These are phyloP conservation scores for Acanthurus lineatus DNA, from an alignment of 2,797 vertebrate species.

Conservation along the genomic window DNA sequence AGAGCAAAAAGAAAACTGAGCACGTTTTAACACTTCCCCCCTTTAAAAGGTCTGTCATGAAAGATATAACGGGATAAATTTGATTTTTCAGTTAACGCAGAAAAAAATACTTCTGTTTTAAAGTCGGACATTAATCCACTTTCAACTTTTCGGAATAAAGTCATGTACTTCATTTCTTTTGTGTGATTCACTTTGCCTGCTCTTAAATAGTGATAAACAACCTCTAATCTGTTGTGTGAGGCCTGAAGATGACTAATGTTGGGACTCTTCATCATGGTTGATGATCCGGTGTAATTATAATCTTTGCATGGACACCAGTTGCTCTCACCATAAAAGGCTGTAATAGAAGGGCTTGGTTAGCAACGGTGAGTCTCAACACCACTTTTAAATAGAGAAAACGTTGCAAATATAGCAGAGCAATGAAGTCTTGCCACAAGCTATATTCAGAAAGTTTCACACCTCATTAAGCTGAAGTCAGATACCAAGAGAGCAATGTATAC, in stretches of 20 bases:
- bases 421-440: slow-evolving; percentile 20
- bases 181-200: not conserved
- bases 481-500: not conserved
- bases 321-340: slow-evolving; percentile 29
- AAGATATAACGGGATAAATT: no score
- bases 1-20: no score
- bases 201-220: not conserved
- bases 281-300: slow-evolving; percentile 40
- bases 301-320: slow-evolving; percentile 49
- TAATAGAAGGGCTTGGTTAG: not conserved
- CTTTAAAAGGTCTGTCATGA: no score
- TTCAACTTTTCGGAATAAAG: not conserved
- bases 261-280: slow-evolving; percentile 14
- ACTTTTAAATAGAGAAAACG: slow-evolving; percentile 44
- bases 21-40: no score
- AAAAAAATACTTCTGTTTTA: not conserved
- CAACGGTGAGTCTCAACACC: slow-evolving; percentile 15
- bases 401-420: slow-evolving; percentile 43
- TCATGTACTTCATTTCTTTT: not conserved
- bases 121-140: not conserved
- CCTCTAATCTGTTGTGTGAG: not conserved
- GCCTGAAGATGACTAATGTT: slow-evolving; percentile 10
- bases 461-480: not conserved
- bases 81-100: no score
- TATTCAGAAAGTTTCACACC: slow-evolving; percentile 32